A percentile compares a stretch with the other conserved stretches of the same genome.
Evolutionary conservation across 2,113 vertebrate species (phyloP).

Genomic region (Pygoscelis adeliae): DNA sequence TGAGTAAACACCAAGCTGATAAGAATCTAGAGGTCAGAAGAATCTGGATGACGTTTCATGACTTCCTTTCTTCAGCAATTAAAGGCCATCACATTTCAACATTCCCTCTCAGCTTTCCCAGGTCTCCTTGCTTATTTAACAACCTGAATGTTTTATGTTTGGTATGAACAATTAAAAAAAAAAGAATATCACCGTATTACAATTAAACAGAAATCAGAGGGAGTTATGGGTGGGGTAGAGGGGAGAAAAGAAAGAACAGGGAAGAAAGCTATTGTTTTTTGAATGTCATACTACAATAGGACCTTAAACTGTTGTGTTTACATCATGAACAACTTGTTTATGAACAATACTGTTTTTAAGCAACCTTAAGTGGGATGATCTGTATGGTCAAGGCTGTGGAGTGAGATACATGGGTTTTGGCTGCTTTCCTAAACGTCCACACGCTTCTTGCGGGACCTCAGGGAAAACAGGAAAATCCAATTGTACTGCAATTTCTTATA

Average conservation of each 20-base stretch:
- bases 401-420: not conserved
- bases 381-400: not conserved
- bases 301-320: not conserved
- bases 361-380: not conserved
- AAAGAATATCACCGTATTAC: not conserved
- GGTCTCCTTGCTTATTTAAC: constrained; percentile 36
- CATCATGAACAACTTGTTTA: not conserved
- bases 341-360: not conserved
- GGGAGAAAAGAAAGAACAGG: not conserved
- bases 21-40: constrained; percentile 47
- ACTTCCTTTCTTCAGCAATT: constrained; percentile 35
- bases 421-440: not conserved
- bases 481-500: not conserved
- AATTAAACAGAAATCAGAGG: constrained; percentile 4
- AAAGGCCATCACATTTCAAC: not conserved
- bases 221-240: not conserved
- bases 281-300: not conserved
- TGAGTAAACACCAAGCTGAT: constrained; percentile 31
- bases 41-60: not conserved
- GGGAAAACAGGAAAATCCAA: not conserved
- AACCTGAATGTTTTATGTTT: not conserved
- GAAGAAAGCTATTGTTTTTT: constrained; percentile 34
- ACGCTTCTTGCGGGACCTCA: rapidly evolving
- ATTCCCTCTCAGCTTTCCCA: not conserved
- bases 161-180: constrained; percentile 35